These are phyloP conservation scores for Agrochola macilenta DNA, from an alignment of 2,888 invertebrate genomes.

Conservation along the genomic window DNA sequence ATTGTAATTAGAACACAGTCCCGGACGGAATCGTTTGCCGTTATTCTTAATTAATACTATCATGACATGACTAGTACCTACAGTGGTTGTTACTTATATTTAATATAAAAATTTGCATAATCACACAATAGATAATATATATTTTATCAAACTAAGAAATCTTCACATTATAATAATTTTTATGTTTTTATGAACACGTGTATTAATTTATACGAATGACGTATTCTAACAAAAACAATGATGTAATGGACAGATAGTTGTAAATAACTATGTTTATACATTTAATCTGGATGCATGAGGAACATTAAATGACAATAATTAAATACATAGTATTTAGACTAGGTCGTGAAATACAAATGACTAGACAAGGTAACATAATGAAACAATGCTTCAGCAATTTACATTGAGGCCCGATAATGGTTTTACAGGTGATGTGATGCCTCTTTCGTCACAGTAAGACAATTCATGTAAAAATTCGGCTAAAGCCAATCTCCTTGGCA, in stretches of 20 bases:
- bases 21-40: constrained; percentile 44
- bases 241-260: constrained; percentile 52
- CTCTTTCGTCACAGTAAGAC: constrained; percentile 28
- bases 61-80: constrained; percentile 64
- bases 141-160: constrained; percentile 63
- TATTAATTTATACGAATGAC: constrained; percentile 48
- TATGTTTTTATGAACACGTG: constrained; percentile 58
- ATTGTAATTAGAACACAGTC: constrained; percentile 52
- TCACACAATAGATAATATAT: constrained; percentile 60
- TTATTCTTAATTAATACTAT: constrained; percentile 58
- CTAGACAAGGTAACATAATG: constrained; percentile 35
- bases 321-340: constrained; percentile 39
- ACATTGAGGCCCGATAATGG: constrained; percentile 15
- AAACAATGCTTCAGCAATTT: constrained; percentile 31
- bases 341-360: constrained; percentile 37
- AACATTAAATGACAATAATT: constrained; percentile 56
- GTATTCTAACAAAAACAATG: constrained; percentile 55
- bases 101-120: constrained; percentile 66
- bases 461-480: constrained; percentile 21
- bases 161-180: constrained; percentile 57
- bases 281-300: constrained; percentile 37
- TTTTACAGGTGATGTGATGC: constrained; percentile 1
- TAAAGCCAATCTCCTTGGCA: constrained; percentile 30
- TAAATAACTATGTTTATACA: constrained; percentile 42
- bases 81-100: constrained; percentile 59